Percentiles rank a stretch among this genome's conserved stretches.
These are phyloP conservation scores for Lasioglossum baleicum DNA, from an alignment of 1,140 invertebrate genomes.

Conservation along the genomic window DNA sequence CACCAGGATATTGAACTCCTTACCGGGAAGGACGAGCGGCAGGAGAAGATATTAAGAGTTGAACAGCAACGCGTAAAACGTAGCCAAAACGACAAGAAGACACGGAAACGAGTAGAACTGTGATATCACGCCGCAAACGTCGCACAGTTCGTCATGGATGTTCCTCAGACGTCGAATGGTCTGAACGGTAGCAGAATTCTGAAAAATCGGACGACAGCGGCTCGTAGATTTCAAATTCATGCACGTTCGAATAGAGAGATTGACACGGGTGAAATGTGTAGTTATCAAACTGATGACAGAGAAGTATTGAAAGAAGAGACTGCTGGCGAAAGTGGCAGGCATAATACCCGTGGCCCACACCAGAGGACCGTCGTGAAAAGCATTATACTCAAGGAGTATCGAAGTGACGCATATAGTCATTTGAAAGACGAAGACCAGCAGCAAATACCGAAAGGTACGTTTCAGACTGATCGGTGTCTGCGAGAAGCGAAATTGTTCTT, in stretches of 20 bases:
- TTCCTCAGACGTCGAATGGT: conserved; percentile 24
- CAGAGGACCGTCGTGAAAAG: neutral
- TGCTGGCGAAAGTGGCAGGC: conserved; percentile 9
- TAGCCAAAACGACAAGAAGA: conserved; percentile 32
- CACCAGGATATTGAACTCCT: too few relatives aligned
- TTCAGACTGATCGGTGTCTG: neutral
- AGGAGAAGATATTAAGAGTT: conserved; percentile 56
- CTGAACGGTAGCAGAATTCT: conserved; percentile 5
- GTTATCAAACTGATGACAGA: conserved; percentile 12
- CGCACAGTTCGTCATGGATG: conserved; percentile 32
- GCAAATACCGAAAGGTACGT: neutral
- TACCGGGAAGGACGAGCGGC: conserved; percentile 1
- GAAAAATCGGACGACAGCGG: conserved; percentile 15
- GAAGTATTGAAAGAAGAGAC: conserved; percentile 45
- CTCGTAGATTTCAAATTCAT: neutral
- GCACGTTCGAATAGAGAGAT: conserved; percentile 7
- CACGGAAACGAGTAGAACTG: conserved; percentile 50
- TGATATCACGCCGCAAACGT: conserved; percentile 38
- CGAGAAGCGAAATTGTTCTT: neutral
- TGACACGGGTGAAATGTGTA: conserved; percentile 17
- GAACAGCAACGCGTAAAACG: conserved; percentile 48
- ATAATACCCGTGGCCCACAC: neutral
- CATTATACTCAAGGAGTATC: neutral
- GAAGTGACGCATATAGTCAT: neutral
- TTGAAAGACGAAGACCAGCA: neutral